Evolutionary conservation across 1,140 invertebrate genomes (phyloP).

Genomic region (Himalopsyche phryganea): DNA sequence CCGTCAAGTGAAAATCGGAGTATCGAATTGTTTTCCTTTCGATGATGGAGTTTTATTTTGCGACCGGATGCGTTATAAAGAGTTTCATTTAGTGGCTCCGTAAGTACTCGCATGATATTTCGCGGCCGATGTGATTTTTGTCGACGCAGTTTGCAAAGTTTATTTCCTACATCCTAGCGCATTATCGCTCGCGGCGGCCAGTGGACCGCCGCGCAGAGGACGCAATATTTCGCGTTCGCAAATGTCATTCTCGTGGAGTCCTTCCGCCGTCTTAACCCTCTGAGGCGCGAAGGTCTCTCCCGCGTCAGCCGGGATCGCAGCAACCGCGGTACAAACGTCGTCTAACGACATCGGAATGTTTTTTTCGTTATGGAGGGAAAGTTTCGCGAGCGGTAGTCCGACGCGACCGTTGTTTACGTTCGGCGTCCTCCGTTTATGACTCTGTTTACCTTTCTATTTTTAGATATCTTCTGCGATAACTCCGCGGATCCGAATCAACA

Average conservation of each 20-base stretch:
- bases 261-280: no score
- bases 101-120: conserved; percentile 3
- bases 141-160: conserved; percentile 15
- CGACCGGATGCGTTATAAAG: conserved; percentile 9
- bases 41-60: conserved; percentile 23
- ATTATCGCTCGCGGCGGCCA: conserved; percentile 22
- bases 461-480: not conserved
- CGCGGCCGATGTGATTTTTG: not conserved
- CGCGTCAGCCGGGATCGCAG: no score
- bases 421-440: conserved; percentile 9
- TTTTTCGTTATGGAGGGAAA: conserved; percentile 31
- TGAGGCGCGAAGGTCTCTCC: no score
- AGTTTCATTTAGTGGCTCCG: conserved; percentile 18
- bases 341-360: not conserved
- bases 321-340: no score
- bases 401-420: conserved; percentile 21
- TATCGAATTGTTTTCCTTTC: conserved; percentile 17
- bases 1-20: conserved; percentile 31
- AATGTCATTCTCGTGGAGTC: not conserved
- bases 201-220: conserved; percentile 7
- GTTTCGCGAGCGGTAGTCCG: conserved; percentile 6
- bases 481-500: not conserved
- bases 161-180: conserved; percentile 16
- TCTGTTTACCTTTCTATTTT: conserved; percentile 5
- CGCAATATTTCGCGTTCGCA: not conserved